These are phyloP conservation scores for Dermochelys coriacea DNA, from an alignment of 2,797 vertebrate genomes.

Conservation along the genomic window DNA sequence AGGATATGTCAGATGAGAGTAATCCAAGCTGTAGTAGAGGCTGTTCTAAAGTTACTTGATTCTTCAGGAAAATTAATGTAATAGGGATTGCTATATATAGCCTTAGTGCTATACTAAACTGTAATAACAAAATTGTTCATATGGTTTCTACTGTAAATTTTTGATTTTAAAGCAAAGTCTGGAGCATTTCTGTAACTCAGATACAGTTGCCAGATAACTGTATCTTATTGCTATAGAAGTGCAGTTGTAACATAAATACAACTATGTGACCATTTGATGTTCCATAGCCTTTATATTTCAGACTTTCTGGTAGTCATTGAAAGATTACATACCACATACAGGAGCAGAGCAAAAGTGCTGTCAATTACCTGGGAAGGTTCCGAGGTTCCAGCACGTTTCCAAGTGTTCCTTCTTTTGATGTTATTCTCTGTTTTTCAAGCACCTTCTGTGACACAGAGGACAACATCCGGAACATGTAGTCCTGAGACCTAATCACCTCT, in stretches of 20 bases:
- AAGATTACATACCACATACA: neutral
- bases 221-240: neutral
- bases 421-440: neutral
- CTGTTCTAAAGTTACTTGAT: neutral
- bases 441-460: too few relatives aligned
- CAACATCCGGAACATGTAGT: too few relatives aligned
- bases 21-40: neutral
- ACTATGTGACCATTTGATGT: neutral
- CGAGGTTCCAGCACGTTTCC: neutral
- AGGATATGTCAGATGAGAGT: neutral
- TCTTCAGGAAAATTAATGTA: neutral
- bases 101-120: neutral
- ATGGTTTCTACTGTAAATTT: neutral
- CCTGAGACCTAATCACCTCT: too few relatives aligned
- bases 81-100: neutral
- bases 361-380: too few relatives aligned
- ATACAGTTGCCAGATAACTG: neutral
- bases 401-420: neutral
- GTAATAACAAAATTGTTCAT: neutral
- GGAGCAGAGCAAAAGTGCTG: neutral
- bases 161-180: neutral
- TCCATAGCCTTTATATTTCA: neutral
- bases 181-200: neutral
- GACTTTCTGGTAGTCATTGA: neutral
- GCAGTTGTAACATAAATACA: neutral